Evolutionary conservation across 2,797 vertebrate genomes (phyloP), one percentile per base, ranked within the genome.

Genomic region (Cottoperca gobio): DNA sequence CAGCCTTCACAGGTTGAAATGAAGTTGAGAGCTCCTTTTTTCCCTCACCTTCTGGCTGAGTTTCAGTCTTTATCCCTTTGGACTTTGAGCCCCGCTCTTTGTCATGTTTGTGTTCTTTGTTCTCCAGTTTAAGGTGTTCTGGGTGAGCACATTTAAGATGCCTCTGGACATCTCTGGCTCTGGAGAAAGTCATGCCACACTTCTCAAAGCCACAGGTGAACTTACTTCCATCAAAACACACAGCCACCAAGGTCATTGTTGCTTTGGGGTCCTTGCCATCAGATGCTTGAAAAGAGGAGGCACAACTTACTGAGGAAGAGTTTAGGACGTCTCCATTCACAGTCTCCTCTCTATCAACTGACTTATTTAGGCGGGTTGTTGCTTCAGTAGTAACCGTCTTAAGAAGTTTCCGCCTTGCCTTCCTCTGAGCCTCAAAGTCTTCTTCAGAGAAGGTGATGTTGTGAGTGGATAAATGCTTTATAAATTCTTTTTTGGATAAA

Each of bases 401-500:
- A 26, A 92, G 61, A 73, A 82, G 79, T 78, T 93, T 94, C 70
- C 73, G 82, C 82, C 92, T 95, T 6, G 85, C 89, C 70, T 88
- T 94, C 73, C 91, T 94, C 87, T 95, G 94, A 40, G 87, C 86
- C 78, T 93, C 93, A 92, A 98, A 94, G 85, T 94, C 92, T 60
- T 95, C 81, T 84, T 97, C 94, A 2, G 92, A 88, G 79, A 95
- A 95, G 21, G 86, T 89, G 33, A 97, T 95, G 65, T 94, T 94
- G 88, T 99, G 98, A 7, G 94, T 95, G 6, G 94, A 95, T 33
- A 98, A 94, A 90, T 99, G 98, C 70, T 95, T 94, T 33, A 96
- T 86, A 75, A 97, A 97, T 43, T 99, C 97, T 77, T 95, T 96
- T 91, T 97, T 98, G 63, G 97, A 99, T 73, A 97, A 96, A 88